phyloP scores from a whole-genome alignment of 2,888 invertebrate genomes.

The Flabesymbios commensalis region DNA sequence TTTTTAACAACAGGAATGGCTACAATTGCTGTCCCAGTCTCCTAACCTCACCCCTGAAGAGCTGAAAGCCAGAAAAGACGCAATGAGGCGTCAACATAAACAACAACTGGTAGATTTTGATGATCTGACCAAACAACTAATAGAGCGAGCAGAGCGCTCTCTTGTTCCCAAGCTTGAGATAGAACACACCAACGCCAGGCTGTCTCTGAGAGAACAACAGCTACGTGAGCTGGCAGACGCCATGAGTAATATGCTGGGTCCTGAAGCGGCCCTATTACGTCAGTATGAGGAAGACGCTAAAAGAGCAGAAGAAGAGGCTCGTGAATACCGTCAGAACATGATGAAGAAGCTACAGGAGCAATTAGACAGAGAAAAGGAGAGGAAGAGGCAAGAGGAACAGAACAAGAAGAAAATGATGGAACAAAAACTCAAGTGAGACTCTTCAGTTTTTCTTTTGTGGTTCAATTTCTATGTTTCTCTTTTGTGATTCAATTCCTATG shows the following conservation, averaged over 20 bases:
- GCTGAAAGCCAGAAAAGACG: constrained; percentile 44
- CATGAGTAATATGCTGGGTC: constrained; percentile 47
- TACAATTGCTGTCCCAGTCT: constrained; percentile 49
- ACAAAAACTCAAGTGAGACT: too few species aligned
- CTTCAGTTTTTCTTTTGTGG: too few species aligned
- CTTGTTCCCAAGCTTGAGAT: constrained; percentile 43
- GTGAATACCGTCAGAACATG: constrained; percentile 43
- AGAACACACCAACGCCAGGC: constrained; percentile 44
- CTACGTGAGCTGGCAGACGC: constrained; percentile 51
- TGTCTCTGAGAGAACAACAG: constrained; percentile 53
- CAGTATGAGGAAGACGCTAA: constrained; percentile 50
- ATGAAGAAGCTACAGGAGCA: constrained; percentile 47
- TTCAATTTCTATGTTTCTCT: too few species aligned
- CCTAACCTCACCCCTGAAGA: constrained; percentile 46
- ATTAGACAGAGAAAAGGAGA: constrained; percentile 40
- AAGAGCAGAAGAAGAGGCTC: constrained; percentile 33
- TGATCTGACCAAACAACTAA: constrained; percentile 44
- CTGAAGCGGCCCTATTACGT: constrained; percentile 39
- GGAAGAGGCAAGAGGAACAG: too few species aligned
- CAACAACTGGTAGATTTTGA: constrained; percentile 51
- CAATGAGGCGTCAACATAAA: constrained; percentile 48
- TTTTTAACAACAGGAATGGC: constrained; percentile 46
- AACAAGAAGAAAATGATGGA: too few species aligned
- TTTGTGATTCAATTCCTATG: too few species aligned
- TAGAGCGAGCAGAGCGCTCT: constrained; percentile 44